Evolutionary conservation across 2,797 vertebrate species (phyloP).

Genomic region (Typhlichthys eigenmanni): DNA sequence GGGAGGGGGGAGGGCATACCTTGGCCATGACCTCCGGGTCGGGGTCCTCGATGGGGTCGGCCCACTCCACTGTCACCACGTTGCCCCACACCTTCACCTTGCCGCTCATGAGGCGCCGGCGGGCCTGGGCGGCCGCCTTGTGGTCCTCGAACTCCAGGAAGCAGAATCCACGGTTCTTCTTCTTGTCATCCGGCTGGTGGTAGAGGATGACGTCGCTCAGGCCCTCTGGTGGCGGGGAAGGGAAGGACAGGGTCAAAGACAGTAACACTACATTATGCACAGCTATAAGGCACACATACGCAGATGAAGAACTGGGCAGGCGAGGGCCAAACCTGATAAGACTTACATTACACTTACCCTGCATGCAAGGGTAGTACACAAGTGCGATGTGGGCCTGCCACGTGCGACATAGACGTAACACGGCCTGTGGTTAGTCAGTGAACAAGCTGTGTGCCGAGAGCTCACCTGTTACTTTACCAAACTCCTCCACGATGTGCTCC

Average conservation of each 20-base stretch:
- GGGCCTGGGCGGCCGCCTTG: slow-evolving; percentile 94
- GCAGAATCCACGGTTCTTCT: slow-evolving; percentile 96
- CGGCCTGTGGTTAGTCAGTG: neutral
- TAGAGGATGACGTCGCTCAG: slow-evolving; percentile 97
- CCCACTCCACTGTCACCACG: slow-evolving; percentile 97
- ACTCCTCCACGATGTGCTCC: slow-evolving; percentile 98
- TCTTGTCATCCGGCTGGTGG: slow-evolving; percentile 96
- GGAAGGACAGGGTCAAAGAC: too few species aligned
- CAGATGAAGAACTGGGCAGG: too few species aligned
- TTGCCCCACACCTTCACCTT: slow-evolving; percentile 98
- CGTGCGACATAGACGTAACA: neutral
- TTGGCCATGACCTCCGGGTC: slow-evolving; percentile 98
- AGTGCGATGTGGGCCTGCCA: neutral
- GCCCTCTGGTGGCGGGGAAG: slow-evolving; percentile 79
- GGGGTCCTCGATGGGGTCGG: slow-evolving; percentile 96
- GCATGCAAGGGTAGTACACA: too few species aligned
- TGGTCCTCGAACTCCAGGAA: slow-evolving; percentile 98
- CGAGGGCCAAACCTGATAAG: too few species aligned
- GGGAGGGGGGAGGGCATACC: slow-evolving; percentile 66
- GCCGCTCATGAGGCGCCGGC: slow-evolving; percentile 94
- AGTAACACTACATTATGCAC: too few species aligned
- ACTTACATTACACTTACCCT: too few species aligned
- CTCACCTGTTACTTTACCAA: slow-evolving; percentile 96
- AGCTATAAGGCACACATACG: too few species aligned
- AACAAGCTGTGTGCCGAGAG: neutral